Percentiles rank a stretch among this genome's conserved stretches.
Conservation (phyloP, 2,888 invertebrate genomes). For the Caenorhabditis panamensis region DNA sequence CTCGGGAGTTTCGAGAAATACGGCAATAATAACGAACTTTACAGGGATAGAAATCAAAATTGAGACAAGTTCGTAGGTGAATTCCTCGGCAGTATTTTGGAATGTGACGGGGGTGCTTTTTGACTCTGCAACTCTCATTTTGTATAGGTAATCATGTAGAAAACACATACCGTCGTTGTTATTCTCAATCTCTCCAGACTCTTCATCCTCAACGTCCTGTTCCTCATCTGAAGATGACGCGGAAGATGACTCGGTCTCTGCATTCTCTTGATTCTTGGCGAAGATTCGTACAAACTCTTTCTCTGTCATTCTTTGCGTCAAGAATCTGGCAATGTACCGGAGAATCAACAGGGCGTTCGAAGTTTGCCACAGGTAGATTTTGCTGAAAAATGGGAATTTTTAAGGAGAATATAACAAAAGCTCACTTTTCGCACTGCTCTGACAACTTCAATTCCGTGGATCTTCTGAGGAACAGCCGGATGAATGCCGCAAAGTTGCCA, state of each 20-base stretch:
- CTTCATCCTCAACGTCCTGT: slow-evolving; percentile 3
- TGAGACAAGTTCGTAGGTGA: slow-evolving; percentile 88
- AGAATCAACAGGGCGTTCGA: slow-evolving; percentile 94
- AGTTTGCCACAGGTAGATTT: slow-evolving; percentile 92
- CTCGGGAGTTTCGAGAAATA: background rate
- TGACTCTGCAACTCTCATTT: slow-evolving; percentile 36
- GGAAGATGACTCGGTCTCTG: slow-evolving; percentile 13
- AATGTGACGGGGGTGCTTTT: slow-evolving; percentile 72
- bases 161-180: slow-evolving; percentile 20
- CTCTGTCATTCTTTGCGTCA: slow-evolving; percentile 92
- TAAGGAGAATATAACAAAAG: too few species aligned
- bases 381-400: slow-evolving; percentile 83
- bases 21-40: slow-evolving; percentile 83
- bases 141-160: background rate
- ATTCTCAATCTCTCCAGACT: background rate
- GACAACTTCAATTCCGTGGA: slow-evolving; percentile 90
- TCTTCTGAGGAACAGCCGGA: slow-evolving; percentile 90
- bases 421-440: slow-evolving; percentile 92
- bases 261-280: slow-evolving; percentile 44
- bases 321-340: slow-evolving; percentile 88
- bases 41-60: slow-evolving; percentile 89
- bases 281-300: slow-evolving; percentile 86
- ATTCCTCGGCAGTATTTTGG: slow-evolving; percentile 85
- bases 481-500: slow-evolving; percentile 91
- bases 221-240: slow-evolving; percentile 43